Evolutionary conservation across 2,888 invertebrate species (phyloP).

Genomic region (Eristalis intricaria): DNA sequence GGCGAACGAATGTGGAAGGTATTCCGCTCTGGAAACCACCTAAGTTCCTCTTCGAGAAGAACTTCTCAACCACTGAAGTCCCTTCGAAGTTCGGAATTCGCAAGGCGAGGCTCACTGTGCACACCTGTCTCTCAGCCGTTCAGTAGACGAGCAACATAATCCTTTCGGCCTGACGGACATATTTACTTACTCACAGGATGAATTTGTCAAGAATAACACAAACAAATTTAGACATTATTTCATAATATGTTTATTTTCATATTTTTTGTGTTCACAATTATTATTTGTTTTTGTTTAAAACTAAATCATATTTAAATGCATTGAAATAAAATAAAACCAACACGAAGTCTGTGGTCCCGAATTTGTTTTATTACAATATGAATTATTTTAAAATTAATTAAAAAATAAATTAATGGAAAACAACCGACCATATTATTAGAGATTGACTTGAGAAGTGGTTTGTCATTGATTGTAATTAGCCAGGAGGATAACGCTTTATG

Average conservation of each 20-base stretch:
- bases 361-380: conserved; percentile 37
- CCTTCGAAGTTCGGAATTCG: too few species aligned
- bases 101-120: too few species aligned
- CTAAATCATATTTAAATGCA: background rate
- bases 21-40: too few species aligned
- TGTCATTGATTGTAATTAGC: background rate
- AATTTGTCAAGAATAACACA: background rate
- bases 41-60: too few species aligned
- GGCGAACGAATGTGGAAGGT: too few species aligned
- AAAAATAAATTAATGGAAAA: background rate
- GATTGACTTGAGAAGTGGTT: background rate
- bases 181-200: background rate
- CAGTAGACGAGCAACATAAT: too few species aligned
- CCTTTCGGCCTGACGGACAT: too few species aligned
- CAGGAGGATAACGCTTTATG: too few species aligned
- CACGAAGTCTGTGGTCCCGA: conserved; percentile 58
- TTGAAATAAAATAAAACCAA: conserved; percentile 49
- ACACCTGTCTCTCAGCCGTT: too few species aligned
- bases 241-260: conserved; percentile 17
- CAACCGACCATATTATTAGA: background rate
- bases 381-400: background rate
- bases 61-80: too few species aligned
- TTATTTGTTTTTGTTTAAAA: background rate
- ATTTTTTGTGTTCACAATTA: conserved; percentile 16
- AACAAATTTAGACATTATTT: background rate